Base-by-base conservation (phyloP, 1,140 invertebrate genomes). In the Capitella teleta region DNA sequence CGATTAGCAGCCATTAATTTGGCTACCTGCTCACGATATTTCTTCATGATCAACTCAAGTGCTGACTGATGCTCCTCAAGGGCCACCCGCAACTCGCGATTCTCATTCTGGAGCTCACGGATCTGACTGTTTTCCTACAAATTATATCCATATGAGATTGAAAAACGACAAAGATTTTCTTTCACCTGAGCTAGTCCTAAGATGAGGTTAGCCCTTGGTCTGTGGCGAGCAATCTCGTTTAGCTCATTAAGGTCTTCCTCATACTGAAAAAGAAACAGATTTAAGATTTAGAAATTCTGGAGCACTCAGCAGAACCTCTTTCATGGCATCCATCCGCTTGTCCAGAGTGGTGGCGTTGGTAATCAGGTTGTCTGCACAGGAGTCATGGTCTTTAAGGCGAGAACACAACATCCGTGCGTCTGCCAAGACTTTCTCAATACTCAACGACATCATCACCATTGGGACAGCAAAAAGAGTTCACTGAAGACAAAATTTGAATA, bases 41-140 rank as follows among this genome's bases (percentile, higher is more conserved):
- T 98, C 46, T 84, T 84, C 93, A 97, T 98, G 57, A 97, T 93
- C 47, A 94, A 76, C 68, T 96, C 90, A 56, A 97, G 74, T 28
- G 89, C 87, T 52, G 83, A 84, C 64, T 95, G 88, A 69, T 97
- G 87, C 62, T 98, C 92, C 68, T 96, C 90, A 26, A 98, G 74
- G 26, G 87, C 84, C 41, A 83, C 79, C 59, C 84, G 77, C 0
- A 97, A 74, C 66, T 95, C 88, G 36, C 83, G 78, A 73, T 98
- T 98, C 71, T 98, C 92, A 52, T 73, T 70, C 59, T 94, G 86
- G 28, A 96, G 81, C 68, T 93, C 87, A 55, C 86, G 78, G 57
- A 95, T 82, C 61, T 92, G 83, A 56, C 84, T 61, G 49, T 68
- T 70, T 44, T 71, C 68, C 47, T 52, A 16, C 2, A 18, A 34